Conservation (phyloP, 2,888 invertebrate genomes). For the Chamaedrilus cognettii region DNA sequence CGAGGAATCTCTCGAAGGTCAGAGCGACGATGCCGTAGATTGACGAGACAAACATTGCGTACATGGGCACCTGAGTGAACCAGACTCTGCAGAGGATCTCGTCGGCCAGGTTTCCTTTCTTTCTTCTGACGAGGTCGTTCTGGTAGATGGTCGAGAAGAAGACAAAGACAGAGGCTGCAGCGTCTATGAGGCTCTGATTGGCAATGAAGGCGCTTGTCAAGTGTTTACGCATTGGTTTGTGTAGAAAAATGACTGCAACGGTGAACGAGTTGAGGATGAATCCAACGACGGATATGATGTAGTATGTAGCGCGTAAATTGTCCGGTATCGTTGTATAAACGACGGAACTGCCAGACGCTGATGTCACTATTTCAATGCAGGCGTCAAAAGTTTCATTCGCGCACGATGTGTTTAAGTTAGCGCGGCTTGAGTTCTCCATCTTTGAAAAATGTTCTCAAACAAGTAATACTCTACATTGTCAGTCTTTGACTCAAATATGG, state of each 20-base stretch:
- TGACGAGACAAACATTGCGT: slow-evolving; percentile 27
- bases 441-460: too few relatives aligned
- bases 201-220: slow-evolving; percentile 12
- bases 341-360: too few relatives aligned
- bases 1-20: slow-evolving; percentile 30
- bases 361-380: too few relatives aligned
- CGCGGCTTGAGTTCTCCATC: too few relatives aligned
- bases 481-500: too few relatives aligned
- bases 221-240: slow-evolving; percentile 11
- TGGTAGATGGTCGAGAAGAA: slow-evolving; percentile 21
- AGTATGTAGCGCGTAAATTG: background rate
- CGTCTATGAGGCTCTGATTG: slow-evolving; percentile 33
- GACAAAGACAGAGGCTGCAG: slow-evolving; percentile 25
- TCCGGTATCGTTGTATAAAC: background rate
- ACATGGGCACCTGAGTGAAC: slow-evolving; percentile 24
- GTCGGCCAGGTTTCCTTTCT: slow-evolving; percentile 9
- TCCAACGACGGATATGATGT: background rate
- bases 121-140: slow-evolving; percentile 9
- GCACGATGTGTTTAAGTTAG: too few relatives aligned
- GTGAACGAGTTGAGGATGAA: background rate
- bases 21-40: slow-evolving; percentile 29
- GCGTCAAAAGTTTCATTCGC: too few relatives aligned
- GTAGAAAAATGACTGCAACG: background rate
- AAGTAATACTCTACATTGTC: too few relatives aligned
- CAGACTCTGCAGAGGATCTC: slow-evolving; percentile 29